Percentiles rank a stretch among this genome's conserved stretches.
Conservation (phyloP, 2,113 vertebrate genomes). For the Nerophis ophidion region DNA sequence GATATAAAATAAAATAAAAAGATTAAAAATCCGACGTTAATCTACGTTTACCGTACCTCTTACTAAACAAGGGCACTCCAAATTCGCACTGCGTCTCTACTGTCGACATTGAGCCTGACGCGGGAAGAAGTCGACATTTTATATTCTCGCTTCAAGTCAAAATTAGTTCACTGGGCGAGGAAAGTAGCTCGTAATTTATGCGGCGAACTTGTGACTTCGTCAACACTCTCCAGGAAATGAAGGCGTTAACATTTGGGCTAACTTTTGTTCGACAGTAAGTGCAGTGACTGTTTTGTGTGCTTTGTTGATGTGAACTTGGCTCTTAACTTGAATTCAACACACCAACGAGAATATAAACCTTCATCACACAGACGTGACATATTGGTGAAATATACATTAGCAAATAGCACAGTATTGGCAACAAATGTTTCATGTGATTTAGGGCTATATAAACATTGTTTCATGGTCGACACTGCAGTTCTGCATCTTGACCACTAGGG, state of each 20-base stretch:
- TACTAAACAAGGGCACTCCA: too few species aligned
- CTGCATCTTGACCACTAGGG: conserved; percentile 8
- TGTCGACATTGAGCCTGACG: background rate
- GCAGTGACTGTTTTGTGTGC: too few species aligned
- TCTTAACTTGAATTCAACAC: too few species aligned
- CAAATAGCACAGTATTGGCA: background rate
- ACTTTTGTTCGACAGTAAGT: conserved; percentile 75
- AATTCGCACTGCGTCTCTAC: background rate
- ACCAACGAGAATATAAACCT: too few species aligned
- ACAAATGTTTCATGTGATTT: background rate
- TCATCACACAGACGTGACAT: too few species aligned
- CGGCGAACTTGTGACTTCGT: background rate
- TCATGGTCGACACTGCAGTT: background rate
- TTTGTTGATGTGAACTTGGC: too few species aligned
- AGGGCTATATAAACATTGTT: too few species aligned
- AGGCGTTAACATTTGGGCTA: conserved; percentile 48
- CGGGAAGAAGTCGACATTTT: background rate
- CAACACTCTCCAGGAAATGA: conserved; percentile 7
- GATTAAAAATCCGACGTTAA: too few species aligned
- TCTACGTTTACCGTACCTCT: background rate
- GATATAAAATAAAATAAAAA: background rate
- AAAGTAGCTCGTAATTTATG: background rate
- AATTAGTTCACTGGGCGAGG: background rate
- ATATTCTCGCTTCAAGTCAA: background rate
- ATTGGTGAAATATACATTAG: too few species aligned